phyloP scores from a whole-genome alignment of 2,113 vertebrate genomes.

The Dasypus novemcinctus region DNA sequence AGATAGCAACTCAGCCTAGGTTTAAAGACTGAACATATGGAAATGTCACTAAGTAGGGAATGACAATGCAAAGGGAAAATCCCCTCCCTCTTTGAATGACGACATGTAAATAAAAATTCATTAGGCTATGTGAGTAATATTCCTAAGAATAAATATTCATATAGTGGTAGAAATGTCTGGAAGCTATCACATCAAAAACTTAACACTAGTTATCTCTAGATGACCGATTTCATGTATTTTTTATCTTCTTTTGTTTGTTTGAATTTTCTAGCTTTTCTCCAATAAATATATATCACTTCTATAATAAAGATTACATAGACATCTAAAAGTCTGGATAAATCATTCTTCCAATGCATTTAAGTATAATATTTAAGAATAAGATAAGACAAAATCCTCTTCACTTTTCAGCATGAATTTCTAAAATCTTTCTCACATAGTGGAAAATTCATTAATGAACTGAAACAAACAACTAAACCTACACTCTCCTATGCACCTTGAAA shows the following conservation, averaged over 20 bases:
- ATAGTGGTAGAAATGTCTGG: not conserved
- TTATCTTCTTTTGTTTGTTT: not conserved
- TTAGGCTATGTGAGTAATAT: not conserved
- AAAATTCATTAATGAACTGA: not conserved
- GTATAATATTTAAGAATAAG: not conserved
- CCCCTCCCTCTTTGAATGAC: not conserved
- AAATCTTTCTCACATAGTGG: not conserved
- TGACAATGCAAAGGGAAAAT: not conserved
- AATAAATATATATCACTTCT: not conserved
- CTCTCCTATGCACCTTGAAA: not conserved
- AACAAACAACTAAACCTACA: not conserved
- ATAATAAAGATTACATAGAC: not conserved
- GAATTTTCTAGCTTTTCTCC: not conserved
- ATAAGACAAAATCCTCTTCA: not conserved
- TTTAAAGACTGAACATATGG: not conserved
- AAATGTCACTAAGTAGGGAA: not conserved
- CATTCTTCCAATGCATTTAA: not conserved
- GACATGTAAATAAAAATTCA: conserved; percentile 37
- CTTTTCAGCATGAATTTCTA: not conserved
- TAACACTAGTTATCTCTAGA: not conserved
- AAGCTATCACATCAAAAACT: not conserved
- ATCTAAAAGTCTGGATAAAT: not conserved
- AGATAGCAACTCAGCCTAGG: not conserved
- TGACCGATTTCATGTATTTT: not conserved
- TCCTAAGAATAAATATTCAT: not conserved